A percentile compares a stretch with the other conserved stretches of the same genome.
Conservation (phyloP, 2,888 invertebrate species). For the Thecocarcelia acutangulata region DNA sequence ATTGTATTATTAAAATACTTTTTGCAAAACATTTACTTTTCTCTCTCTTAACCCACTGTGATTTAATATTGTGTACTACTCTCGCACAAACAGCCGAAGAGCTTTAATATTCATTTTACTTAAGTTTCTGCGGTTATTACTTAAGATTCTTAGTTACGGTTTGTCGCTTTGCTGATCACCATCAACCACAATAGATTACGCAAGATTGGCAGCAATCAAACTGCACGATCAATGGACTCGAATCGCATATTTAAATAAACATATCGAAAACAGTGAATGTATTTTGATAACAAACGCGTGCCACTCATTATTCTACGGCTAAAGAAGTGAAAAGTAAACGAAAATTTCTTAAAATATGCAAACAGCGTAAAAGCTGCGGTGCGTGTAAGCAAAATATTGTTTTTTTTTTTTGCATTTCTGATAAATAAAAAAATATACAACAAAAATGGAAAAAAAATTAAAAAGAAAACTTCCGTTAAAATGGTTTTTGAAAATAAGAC, state of each 20-base stretch:
- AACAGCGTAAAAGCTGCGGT: constrained; percentile 37
- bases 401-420: too few relatives aligned
- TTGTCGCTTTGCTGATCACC: constrained; percentile 68
- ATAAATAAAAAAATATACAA: not conserved
- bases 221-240: not conserved
- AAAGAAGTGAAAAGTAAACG: constrained; percentile 24
- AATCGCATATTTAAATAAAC: not conserved
- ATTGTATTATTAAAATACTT: too few relatives aligned
- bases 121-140: constrained; percentile 68
- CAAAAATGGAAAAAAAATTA: constrained; percentile 5
- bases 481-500: not conserved
- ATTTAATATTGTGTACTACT: constrained; percentile 35
- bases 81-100: constrained; percentile 53
- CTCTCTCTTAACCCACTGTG: constrained; percentile 46
- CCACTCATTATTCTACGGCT: constrained; percentile 40
- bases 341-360: constrained; percentile 43
- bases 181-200: constrained; percentile 20
- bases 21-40: not conserved
- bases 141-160: constrained; percentile 70
- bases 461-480: constrained; percentile 33
- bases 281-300: constrained; percentile 53
- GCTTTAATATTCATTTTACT: constrained; percentile 63
- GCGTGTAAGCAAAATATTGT: constrained; percentile 17
- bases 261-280: not conserved
- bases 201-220: constrained; percentile 12